Evolutionary conservation across 2,113 vertebrate genomes (phyloP).

Genomic region (Elachura formosa): DNA sequence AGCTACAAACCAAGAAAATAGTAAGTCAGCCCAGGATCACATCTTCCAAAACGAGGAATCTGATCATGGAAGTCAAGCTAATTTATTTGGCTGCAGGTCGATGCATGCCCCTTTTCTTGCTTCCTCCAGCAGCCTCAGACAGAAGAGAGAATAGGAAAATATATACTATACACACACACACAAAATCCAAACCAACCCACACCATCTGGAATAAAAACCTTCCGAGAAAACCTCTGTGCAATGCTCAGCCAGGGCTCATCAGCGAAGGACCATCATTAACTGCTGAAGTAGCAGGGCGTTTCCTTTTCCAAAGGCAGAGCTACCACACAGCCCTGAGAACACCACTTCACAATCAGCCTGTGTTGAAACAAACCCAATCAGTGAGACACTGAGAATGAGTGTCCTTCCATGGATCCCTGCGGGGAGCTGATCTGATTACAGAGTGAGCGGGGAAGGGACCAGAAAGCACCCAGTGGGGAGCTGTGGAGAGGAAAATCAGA

Average conservation of each 20-base stretch:
- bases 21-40: neutral
- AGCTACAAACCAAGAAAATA: neutral
- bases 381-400: neutral
- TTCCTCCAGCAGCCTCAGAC: neutral
- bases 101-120: neutral
- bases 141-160: neutral
- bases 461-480: neutral
- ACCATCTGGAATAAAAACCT: neutral
- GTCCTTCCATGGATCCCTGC: neutral
- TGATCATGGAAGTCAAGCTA: neutral
- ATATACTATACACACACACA: neutral
- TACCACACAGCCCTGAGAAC: neutral
- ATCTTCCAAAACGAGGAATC: neutral
- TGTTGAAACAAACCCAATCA: constrained; percentile 60
- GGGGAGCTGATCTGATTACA: constrained; percentile 20
- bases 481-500: neutral
- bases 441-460: neutral
- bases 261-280: neutral
- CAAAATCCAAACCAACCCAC: too few species aligned
- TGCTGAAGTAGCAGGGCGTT: neutral
- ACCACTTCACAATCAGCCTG: constrained; percentile 52
- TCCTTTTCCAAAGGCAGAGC: constrained; percentile 1
- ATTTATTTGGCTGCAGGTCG: neutral
- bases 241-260: constrained; percentile 4
- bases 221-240: neutral